These are phyloP conservation scores for Urechis unicinctus DNA, from an alignment of 2,888 invertebrate species.

Conservation along the genomic window DNA sequence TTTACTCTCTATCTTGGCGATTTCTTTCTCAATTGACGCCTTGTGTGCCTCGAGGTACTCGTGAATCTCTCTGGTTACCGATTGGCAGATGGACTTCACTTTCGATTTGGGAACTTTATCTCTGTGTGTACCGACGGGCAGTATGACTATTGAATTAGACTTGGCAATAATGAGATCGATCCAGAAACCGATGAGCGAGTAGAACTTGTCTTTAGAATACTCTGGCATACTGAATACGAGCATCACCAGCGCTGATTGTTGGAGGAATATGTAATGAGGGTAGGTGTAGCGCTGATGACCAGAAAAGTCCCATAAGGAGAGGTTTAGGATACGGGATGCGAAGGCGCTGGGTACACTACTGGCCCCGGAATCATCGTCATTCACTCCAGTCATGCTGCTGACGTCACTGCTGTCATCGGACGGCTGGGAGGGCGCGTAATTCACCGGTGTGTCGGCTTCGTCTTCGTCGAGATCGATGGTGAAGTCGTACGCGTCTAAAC, in stretches of 20 bases:
- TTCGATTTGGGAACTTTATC: constrained; percentile 27
- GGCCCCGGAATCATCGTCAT: background rate
- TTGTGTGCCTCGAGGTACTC: constrained; percentile 23
- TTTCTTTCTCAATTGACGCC: constrained; percentile 22
- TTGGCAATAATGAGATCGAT: constrained; percentile 45
- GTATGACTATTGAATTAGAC: constrained; percentile 36
- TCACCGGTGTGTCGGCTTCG: too few relatives aligned
- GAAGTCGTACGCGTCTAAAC: constrained; percentile 30
- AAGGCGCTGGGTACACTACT: too few relatives aligned
- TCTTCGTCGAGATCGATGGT: constrained; percentile 28
- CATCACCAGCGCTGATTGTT: constrained; percentile 36
- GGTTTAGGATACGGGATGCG: constrained; percentile 22
- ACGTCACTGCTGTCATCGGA: background rate
- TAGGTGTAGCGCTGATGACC: constrained; percentile 39
- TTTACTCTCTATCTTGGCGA: constrained; percentile 34
- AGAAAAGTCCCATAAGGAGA: constrained; percentile 35
- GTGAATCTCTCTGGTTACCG: constrained; percentile 25
- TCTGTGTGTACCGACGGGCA: constrained; percentile 42
- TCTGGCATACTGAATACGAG: constrained; percentile 42
- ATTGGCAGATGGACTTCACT: constrained; percentile 18
- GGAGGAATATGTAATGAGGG: constrained; percentile 38
- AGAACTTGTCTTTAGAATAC: constrained; percentile 31
- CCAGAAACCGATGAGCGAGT: constrained; percentile 40
- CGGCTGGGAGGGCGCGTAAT: constrained; percentile 12
- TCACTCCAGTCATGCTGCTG: background rate